Percentiles rank a stretch among this genome's conserved stretches.
These are phyloP conservation scores for Amblyopsis rosae DNA, from an alignment of 2,113 vertebrate species.

Conservation along the genomic window DNA sequence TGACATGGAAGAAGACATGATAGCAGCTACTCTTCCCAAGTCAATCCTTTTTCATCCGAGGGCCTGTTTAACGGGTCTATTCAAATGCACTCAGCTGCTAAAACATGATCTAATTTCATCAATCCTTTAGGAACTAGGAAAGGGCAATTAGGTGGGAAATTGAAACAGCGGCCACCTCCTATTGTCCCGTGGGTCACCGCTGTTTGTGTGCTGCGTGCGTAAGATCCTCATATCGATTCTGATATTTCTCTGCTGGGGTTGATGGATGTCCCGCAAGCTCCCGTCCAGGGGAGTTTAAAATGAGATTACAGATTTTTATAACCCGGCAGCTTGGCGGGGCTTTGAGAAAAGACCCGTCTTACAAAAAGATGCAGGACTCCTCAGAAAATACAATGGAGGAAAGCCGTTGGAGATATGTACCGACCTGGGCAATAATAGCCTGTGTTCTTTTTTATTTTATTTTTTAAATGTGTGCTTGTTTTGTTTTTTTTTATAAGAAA, in stretches of 20 bases:
- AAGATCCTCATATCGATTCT: constrained; percentile 63
- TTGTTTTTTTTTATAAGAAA: not conserved
- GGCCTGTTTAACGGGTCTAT: constrained; percentile 26
- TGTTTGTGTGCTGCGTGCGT: constrained; percentile 49
- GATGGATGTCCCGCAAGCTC: constrained; percentile 64
- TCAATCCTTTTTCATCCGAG: constrained; percentile 27
- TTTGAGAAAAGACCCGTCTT: constrained; percentile 40
- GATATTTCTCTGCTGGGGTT: constrained; percentile 50
- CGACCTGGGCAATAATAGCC: not conserved
- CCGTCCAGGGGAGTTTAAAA: constrained; percentile 70
- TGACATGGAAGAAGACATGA: constrained; percentile 30
- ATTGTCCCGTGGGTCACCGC: constrained; percentile 42
- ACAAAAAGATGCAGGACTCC: constrained; percentile 50
- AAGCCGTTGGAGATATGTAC: not conserved
- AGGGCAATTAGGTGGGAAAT: constrained; percentile 62
- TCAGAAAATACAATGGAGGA: constrained; percentile 18
- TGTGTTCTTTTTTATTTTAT: not conserved
- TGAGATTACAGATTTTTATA: constrained; percentile 75
- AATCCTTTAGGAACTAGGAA: constrained; percentile 51
- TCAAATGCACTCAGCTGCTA: constrained; percentile 50
- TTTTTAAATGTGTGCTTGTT: constrained; percentile 24
- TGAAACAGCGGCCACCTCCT: constrained; percentile 43
- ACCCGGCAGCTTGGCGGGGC: constrained; percentile 55
- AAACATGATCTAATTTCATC: constrained; percentile 59
- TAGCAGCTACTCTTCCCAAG: constrained; percentile 24